Evolutionary conservation across 1,140 invertebrate species (phyloP).

Genomic region (Onthophagus taurus): DNA sequence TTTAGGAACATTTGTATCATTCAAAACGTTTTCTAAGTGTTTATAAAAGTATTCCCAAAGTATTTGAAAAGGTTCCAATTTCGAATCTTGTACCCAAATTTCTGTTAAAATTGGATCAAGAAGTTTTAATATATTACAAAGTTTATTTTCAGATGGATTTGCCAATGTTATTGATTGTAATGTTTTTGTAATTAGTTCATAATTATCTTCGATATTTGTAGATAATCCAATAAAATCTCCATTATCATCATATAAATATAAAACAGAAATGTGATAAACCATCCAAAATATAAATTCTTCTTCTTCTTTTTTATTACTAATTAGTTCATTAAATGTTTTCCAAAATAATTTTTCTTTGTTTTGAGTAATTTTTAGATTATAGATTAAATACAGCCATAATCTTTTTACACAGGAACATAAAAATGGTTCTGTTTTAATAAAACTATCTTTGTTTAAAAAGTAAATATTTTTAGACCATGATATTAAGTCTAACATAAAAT

Average conservation of each 20-base stretch:
- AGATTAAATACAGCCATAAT: slow-evolving; percentile 11
- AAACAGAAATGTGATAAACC: background rate
- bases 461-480: too few species aligned
- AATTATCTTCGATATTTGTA: too few species aligned
- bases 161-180: too few species aligned
- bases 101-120: slow-evolving; percentile 23
- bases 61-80: slow-evolving; percentile 25
- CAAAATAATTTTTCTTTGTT: too few species aligned
- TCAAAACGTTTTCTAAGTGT: slow-evolving; percentile 23
- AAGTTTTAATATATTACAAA: slow-evolving; percentile 20
- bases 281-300: slow-evolving; percentile 4
- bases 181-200: too few species aligned
- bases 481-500: too few species aligned
- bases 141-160: slow-evolving; percentile 17
- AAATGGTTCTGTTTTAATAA: too few species aligned
- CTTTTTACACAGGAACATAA: slow-evolving; percentile 14
- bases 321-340: background rate
- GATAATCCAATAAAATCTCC: background rate
- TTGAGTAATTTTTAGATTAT: slow-evolving; percentile 14
- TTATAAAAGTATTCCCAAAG: slow-evolving; percentile 32
- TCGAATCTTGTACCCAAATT: slow-evolving; percentile 24
- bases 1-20: slow-evolving; percentile 11
- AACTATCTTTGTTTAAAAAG: too few species aligned
- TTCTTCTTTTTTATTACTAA: background rate
- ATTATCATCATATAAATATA: slow-evolving; percentile 14